Evolutionary conservation across 2,797 vertebrate species (phyloP).

Genomic region (Phoebastria nigripes): DNA sequence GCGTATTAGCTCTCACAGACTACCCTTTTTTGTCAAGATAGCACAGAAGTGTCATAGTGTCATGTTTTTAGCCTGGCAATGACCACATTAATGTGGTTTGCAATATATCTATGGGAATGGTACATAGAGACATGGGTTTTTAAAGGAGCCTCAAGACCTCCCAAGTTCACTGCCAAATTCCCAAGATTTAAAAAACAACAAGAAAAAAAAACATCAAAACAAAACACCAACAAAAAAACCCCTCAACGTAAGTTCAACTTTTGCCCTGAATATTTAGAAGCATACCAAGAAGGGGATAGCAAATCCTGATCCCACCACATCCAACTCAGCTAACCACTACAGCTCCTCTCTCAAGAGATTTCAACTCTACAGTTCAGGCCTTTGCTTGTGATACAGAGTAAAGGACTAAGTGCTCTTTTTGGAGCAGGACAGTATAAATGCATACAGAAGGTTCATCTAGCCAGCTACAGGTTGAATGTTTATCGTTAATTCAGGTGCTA

Average conservation of each 20-base stretch:
- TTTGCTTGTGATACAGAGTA: neutral
- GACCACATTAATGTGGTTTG: neutral
- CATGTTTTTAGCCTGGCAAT: neutral
- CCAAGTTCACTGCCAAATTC: neutral
- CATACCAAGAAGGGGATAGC: neutral
- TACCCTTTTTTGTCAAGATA: neutral
- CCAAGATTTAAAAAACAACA: neutral
- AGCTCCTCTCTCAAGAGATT: neutral
- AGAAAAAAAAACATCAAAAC: neutral
- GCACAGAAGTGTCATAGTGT: neutral
- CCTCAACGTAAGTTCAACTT: neutral
- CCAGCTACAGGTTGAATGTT: neutral
- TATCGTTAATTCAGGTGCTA: neutral
- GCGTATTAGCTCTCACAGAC: neutral
- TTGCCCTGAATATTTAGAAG: neutral
- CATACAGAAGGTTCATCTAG: neutral
- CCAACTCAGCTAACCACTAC: neutral
- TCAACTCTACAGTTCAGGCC: neutral
- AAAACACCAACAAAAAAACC: neutral
- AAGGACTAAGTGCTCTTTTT: neutral
- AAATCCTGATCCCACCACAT: neutral
- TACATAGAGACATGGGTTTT: rapidly evolving
- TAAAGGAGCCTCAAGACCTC: neutral
- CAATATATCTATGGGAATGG: neutral
- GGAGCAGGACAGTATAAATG: neutral